Conservation (phyloP, 2,113 vertebrate species). For the Ceyx margarethae region DNA sequence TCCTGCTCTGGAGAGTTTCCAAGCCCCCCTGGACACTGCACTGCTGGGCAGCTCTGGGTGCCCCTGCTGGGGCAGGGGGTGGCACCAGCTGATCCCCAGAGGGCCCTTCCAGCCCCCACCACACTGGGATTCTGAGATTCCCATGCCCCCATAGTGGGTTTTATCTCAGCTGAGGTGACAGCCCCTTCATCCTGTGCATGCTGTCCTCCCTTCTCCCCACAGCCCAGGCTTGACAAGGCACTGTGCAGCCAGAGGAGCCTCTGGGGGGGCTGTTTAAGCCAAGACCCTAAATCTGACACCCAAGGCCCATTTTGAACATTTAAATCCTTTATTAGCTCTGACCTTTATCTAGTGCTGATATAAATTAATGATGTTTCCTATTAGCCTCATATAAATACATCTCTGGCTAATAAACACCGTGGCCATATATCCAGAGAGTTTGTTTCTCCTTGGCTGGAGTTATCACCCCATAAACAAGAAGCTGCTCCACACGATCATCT, state of each 20-base stretch:
- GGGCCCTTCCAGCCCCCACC: background rate
- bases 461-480: constrained; percentile 52
- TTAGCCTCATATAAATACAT: background rate
- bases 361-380: background rate
- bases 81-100: background rate
- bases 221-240: background rate
- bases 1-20: background rate
- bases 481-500: background rate
- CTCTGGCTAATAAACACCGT: background rate
- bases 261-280: background rate
- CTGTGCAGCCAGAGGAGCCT: background rate
- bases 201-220: background rate
- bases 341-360: background rate
- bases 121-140: background rate
- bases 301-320: background rate
- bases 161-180: background rate
- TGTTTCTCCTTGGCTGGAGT: background rate
- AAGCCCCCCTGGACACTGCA: background rate
- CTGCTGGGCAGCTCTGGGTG: background rate
- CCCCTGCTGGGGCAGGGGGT: background rate
- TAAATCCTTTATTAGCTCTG: background rate
- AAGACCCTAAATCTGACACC: background rate
- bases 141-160: background rate
- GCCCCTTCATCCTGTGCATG: background rate
- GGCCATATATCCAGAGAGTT: background rate